phyloP scores from a whole-genome alignment of 2,888 invertebrate species.

The Caenorhabditis sinica region DNA sequence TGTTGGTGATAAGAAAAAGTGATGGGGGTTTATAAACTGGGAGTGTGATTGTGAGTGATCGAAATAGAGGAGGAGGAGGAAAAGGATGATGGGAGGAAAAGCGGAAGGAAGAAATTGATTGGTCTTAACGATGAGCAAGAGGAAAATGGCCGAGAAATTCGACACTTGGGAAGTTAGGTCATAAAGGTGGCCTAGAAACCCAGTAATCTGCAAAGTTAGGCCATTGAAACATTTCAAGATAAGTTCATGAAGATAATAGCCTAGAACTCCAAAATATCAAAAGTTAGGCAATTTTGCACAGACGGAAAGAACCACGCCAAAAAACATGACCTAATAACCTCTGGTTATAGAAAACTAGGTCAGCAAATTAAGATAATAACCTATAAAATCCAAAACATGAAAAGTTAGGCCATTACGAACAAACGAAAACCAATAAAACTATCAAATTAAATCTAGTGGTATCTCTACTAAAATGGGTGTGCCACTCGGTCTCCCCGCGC shows the following conservation, averaged over 20 bases:
- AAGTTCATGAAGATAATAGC: no score
- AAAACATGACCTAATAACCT: background rate
- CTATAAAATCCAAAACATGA: no score
- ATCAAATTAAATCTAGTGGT: no score
- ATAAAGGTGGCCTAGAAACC: background rate
- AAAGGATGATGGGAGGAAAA: background rate
- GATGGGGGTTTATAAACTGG: no score
- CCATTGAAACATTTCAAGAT: background rate
- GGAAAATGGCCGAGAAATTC: no score
- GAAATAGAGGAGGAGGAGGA: no score
- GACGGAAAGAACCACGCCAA: no score
- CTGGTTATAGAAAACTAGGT: background rate
- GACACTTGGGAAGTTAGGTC: no score
- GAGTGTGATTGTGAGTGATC: slow-evolving; percentile 1
- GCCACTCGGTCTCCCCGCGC: background rate
- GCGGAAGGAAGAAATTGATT: background rate
- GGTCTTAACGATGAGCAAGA: background rate
- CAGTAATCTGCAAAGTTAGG: background rate
- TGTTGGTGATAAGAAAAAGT: background rate
- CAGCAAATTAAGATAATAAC: background rate
- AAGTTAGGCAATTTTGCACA: no score
- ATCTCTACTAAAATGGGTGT: slow-evolving; percentile 1
- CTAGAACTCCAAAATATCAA: no score
- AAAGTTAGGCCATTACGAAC: background rate
- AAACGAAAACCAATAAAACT: no score